Evolutionary conservation across 2,888 invertebrate genomes (phyloP).

Genomic region (Hypena proboscidalis): DNA sequence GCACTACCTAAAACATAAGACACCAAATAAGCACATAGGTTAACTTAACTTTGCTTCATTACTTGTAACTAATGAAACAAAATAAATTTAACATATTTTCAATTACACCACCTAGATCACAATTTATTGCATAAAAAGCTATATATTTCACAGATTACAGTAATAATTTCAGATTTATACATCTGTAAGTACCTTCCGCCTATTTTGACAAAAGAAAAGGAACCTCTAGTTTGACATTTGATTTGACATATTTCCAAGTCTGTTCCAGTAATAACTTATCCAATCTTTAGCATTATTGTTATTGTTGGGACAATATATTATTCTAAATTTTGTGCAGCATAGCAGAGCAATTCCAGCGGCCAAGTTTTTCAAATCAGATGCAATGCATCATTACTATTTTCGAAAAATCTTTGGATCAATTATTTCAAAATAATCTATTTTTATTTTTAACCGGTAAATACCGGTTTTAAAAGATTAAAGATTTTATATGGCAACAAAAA

Average conservation of each 20-base stretch:
- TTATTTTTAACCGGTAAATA: too few relatives aligned
- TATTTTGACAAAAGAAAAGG: constrained; percentile 59
- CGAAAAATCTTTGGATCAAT: too few relatives aligned
- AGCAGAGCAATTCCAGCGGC: too few relatives aligned
- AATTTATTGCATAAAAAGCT: constrained; percentile 15
- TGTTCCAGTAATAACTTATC: neutral
- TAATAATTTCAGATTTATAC: constrained; percentile 45
- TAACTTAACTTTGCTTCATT: constrained; percentile 38
- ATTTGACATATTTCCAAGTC: constrained; percentile 1
- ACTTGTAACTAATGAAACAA: constrained; percentile 27
- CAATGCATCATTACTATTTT: too few relatives aligned
- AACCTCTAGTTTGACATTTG: constrained; percentile 30
- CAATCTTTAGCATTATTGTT: neutral
- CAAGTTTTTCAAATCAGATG: too few relatives aligned
- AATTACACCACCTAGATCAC: constrained; percentile 6
- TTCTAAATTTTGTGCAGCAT: too few relatives aligned
- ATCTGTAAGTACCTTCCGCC: constrained; percentile 52
- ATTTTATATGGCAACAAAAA: too few relatives aligned
- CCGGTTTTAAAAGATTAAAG: too few relatives aligned
- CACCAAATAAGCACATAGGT: constrained; percentile 53
- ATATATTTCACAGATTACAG: constrained; percentile 37
- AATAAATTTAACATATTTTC: constrained; percentile 36
- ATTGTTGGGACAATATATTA: too few relatives aligned
- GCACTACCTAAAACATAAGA: constrained; percentile 73
- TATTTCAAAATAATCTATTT: too few relatives aligned